Base-by-base conservation (phyloP, 2,797 vertebrate species). In the Chrosomus eos region DNA sequence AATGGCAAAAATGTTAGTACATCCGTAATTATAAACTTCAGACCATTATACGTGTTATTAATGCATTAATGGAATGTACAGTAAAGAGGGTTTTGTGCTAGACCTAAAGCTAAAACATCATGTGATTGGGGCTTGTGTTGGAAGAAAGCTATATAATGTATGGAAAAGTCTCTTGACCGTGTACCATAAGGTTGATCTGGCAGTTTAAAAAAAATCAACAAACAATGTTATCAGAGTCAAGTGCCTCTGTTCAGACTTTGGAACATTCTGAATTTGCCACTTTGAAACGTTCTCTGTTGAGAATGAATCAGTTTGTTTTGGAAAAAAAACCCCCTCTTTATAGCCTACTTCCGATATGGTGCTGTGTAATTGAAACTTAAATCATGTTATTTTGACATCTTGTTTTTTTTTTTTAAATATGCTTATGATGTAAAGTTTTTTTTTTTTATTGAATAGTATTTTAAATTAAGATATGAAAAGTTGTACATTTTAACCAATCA, bases 311-410 rank as follows among this genome's bases (percentile, higher is more conserved):
- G 43, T 58, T 60, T 77, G 78, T 81, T 5, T 82, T 83, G 89
- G 90, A 89, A 92, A 78, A 74, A 81, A 83, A 83, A 83, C 38
- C n/a, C n/a, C n/a, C n/a, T 48, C 14, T 45, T 33, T 43, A 53
- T 74, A n/a, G n/a, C n/a, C n/a, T n/a, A 82, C 33, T 53, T 75
- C 6, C 28, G 71, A 76, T 43, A 62, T 79, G 74, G 74, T 79
- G 66, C 75, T 79, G 53, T 80, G 19, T 70, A 45, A 64, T 64
- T 72, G 16, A 67, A 82, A 66, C 26, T 36, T 10, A 38, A 68
- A 67, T 48, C 71, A 82, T 60, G 55, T 72, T 72, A 78, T 77
- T 70, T 71, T 40, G 13, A 58, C 21, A 43, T 74, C 14, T 10
- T 38, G 3, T 72, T n/a, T 33, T 60, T 16, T 45, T 60, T 16